Percentiles rank a stretch among this genome's conserved stretches.
Conservation (phyloP, 2,888 invertebrate genomes). For the Metopia argyrocephala region DNA sequence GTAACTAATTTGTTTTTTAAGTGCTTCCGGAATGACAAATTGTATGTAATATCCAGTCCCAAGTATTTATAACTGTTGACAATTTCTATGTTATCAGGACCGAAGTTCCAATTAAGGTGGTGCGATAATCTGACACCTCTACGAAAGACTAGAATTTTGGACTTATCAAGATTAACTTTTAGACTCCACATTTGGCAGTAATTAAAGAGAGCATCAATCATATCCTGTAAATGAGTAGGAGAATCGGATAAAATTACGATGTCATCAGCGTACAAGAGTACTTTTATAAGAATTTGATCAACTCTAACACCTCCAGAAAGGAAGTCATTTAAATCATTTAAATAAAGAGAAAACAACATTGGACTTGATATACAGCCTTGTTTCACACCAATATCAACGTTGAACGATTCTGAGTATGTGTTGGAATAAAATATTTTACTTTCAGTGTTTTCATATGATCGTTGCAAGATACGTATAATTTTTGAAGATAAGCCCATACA, state of each 20-base stretch:
- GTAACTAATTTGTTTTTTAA: neutral
- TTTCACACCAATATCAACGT: conserved; percentile 19
- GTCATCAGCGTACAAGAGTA: conserved; percentile 34
- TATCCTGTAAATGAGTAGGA: conserved; percentile 19
- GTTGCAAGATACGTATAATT: conserved; percentile 12
- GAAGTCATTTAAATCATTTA: conserved; percentile 13
- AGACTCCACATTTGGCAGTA: conserved; percentile 31
- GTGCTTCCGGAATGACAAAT: neutral
- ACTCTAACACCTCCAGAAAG: conserved; percentile 6
- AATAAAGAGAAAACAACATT: conserved; percentile 25
- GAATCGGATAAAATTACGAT: conserved; percentile 19
- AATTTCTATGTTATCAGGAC: neutral
- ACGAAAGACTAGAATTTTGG: neutral
- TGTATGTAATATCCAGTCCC: neutral
- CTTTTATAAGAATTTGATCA: conserved; percentile 8
- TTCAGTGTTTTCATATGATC: neutral
- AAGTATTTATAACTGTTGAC: neutral
- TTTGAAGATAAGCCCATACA: conserved; percentile 9
- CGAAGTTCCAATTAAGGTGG: neutral
- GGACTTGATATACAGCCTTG: conserved; percentile 34
- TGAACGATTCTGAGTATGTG: conserved; percentile 19
- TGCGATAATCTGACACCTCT: neutral
- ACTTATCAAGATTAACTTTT: neutral
- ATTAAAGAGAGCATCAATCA: conserved; percentile 33
- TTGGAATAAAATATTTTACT: conserved; percentile 2